Percentiles rank a stretch among this genome's conserved stretches.
phyloP scores from a whole-genome alignment of 1,140 invertebrate genomes.

The Bombus ignitus region DNA sequence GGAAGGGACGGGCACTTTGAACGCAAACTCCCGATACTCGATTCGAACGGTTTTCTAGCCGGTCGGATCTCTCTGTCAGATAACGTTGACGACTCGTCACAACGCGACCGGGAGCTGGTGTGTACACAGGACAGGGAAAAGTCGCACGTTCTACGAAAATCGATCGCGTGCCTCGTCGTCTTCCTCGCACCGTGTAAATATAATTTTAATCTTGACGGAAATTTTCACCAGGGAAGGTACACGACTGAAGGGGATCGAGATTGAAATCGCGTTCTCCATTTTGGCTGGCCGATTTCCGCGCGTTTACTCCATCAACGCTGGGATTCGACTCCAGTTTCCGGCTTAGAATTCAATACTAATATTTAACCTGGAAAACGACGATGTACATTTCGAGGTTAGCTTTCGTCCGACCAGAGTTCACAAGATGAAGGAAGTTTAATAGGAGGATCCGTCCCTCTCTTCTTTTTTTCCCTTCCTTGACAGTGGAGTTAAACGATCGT shows the following conservation, averaged over 20 bases:
- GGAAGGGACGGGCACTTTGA: not conserved
- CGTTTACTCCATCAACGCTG: not conserved
- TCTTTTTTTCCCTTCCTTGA: not conserved
- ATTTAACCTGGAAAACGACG: conserved; percentile 2
- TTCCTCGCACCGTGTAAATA: conserved; percentile 26
- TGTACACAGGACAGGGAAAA: conserved; percentile 49
- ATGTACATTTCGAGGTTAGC: not conserved
- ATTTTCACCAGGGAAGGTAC: conserved; percentile 12
- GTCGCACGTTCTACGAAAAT: conserved; percentile 34
- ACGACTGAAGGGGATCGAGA: not conserved
- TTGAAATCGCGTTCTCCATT: conserved; percentile 8
- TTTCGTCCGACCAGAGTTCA: too few relatives aligned
- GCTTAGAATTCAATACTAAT: conserved; percentile 7
- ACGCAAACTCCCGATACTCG: not conserved
- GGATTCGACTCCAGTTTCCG: not conserved
- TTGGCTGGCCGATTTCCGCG: not conserved
- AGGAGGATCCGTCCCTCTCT: not conserved
- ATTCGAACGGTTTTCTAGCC: not conserved
- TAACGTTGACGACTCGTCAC: conserved; percentile 45
- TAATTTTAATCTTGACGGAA: conserved; percentile 47
- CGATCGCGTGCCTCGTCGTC: conserved; percentile 3
- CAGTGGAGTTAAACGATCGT: not conserved
- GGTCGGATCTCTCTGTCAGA: conserved; percentile 15
- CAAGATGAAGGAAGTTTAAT: not conserved
- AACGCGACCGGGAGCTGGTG: not conserved